Conservation (phyloP, 30 jellyfish, hydroid and myxozoan species). For the Aurelia sp. region DNA sequence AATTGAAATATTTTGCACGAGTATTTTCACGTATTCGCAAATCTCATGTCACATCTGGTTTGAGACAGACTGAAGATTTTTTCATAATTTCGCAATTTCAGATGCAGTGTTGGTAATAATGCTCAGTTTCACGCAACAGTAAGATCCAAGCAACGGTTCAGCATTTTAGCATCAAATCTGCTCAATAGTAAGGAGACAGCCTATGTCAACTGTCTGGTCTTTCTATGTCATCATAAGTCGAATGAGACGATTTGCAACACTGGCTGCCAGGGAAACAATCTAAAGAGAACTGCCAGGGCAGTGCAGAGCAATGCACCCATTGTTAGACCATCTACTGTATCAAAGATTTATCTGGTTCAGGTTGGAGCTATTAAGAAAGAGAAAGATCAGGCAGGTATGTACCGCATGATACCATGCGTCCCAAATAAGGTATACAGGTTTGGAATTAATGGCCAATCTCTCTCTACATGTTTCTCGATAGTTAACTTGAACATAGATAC, state of each 20-base stretch:
- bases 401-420: too few species aligned
- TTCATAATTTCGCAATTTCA: background rate
- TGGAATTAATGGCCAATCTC: too few species aligned
- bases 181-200: constrained; percentile 16
- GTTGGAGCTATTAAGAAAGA: constrained; percentile 58
- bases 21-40: too few species aligned
- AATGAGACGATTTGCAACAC: constrained; percentile 45
- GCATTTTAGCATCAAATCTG: constrained; percentile 41
- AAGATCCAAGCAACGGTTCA: constrained; percentile 37
- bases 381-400: too few species aligned
- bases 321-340: constrained; percentile 52
- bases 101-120: constrained; percentile 22
- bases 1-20: too few species aligned
- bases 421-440: too few species aligned
- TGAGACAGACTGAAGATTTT: too few species aligned
- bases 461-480: too few species aligned
- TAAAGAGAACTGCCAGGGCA: constrained; percentile 44
- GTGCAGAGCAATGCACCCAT: background rate
- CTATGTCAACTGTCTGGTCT: constrained; percentile 49
- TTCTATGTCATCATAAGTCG: constrained; percentile 46
- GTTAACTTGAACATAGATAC: too few species aligned
- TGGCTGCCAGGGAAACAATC: constrained; percentile 73
- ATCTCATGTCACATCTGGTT: too few species aligned
- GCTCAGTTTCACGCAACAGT: constrained; percentile 22
- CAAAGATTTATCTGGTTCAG: constrained; percentile 24